Conservation (phyloP, 2,797 vertebrate species). For the Cephalopachus bancanus region DNA sequence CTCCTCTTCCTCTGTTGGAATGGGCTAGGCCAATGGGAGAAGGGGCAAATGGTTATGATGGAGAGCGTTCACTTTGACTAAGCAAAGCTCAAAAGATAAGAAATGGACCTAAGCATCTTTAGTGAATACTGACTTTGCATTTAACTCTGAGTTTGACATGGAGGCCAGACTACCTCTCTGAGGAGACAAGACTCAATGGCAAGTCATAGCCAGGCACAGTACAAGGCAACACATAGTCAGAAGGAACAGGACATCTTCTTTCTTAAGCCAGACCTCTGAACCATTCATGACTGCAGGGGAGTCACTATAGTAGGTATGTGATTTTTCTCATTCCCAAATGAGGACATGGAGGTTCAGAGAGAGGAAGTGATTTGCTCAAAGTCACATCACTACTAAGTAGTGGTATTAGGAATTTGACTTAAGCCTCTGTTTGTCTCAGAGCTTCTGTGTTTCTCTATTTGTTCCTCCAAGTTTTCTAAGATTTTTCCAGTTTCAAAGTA, state of each 20-base stretch:
- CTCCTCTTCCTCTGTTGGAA: not conserved
- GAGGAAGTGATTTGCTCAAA: not conserved
- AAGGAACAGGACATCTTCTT: not conserved
- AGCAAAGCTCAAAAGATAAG: conserved; percentile 6
- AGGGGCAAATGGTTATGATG: not conserved
- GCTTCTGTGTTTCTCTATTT: not conserved
- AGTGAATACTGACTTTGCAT: not conserved
- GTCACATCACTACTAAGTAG: not conserved
- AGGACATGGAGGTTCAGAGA: conserved; percentile 3
- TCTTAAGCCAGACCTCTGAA: not conserved
- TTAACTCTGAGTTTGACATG: not conserved
- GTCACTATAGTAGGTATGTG: not conserved
- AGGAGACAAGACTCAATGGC: not conserved
- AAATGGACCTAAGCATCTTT: not conserved
- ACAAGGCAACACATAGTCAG: not conserved
- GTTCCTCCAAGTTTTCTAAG: not conserved
- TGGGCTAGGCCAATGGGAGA: not conserved
- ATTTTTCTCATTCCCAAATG: not conserved
- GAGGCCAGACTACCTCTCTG: not conserved
- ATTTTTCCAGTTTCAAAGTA: not conserved
- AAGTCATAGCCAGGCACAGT: not conserved
- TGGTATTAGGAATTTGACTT: not conserved
- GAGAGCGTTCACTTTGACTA: not conserved
- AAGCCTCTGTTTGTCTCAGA: not conserved
- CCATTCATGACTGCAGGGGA: not conserved